Percentiles rank a stretch among this genome's conserved stretches.
Evolutionary conservation across 1,140 invertebrate species (phyloP).

Genomic region (Pseudomyrmex flavicornis): DNA sequence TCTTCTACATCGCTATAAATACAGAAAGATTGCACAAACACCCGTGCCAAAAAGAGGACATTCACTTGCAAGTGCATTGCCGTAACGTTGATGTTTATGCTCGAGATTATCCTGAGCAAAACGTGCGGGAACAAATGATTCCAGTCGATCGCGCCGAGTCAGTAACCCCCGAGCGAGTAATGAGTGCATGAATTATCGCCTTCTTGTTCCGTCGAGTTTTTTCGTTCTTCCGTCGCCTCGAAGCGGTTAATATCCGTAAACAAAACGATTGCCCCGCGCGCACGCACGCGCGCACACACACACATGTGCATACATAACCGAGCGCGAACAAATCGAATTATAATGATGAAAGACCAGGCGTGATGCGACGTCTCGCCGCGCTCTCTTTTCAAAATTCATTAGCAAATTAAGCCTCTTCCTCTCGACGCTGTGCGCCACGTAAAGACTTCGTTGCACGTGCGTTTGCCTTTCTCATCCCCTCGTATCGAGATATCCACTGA

Average conservation of each 20-base stretch:
- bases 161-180: conserved; percentile 36
- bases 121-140: conserved; percentile 48
- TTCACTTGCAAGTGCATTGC: background rate
- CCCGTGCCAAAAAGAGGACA: background rate
- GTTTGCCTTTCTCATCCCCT: conserved; percentile 13
- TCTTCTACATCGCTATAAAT: conserved; percentile 2
- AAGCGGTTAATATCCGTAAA: conserved; percentile 66
- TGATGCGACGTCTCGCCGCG: conserved; percentile 18
- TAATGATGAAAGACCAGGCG: conserved; percentile 68
- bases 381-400: conserved; percentile 76
- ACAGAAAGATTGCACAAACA: background rate
- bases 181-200: conserved; percentile 19
- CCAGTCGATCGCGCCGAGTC: conserved; percentile 60
- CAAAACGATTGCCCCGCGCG: conserved; percentile 41
- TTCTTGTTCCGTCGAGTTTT: conserved; percentile 13
- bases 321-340: conserved; percentile 69
- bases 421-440: background rate
- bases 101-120: conserved; percentile 2
- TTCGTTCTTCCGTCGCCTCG: too few species aligned
- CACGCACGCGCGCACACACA: too few species aligned
- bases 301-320: background rate
- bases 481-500: conserved; percentile 6
- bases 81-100: conserved; percentile 1
- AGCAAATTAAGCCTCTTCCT: conserved; percentile 69
- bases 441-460: background rate